Evolutionary conservation across 2,888 invertebrate species (phyloP).

Genomic region (Tridacna gigas): DNA sequence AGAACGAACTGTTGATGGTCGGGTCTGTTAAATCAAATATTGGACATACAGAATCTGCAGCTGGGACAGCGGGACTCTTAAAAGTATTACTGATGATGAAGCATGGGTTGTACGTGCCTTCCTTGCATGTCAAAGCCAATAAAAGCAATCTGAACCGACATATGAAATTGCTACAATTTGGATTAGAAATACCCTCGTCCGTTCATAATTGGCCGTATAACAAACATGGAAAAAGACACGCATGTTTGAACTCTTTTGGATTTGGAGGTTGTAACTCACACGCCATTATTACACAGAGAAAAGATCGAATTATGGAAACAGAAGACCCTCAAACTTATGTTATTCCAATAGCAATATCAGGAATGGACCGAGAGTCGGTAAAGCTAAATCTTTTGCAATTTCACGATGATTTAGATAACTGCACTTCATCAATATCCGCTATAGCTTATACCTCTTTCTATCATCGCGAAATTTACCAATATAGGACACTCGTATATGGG

Average conservation of each 20-base stretch:
- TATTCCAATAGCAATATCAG: constrained; percentile 21
- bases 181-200: constrained; percentile 62
- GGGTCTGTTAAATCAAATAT: constrained; percentile 79
- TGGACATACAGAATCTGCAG: constrained; percentile 75
- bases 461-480: neutral
- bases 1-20: constrained; percentile 23
- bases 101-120: constrained; percentile 67
- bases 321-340: neutral
- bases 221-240: constrained; percentile 57
- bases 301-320: neutral
- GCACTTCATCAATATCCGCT: neutral
- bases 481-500: constrained; percentile 16
- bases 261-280: constrained; percentile 79
- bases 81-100: constrained; percentile 76
- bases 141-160: constrained; percentile 36
- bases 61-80: constrained; percentile 74
- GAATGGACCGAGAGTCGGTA: constrained; percentile 11
- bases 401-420: neutral
- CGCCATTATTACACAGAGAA: constrained; percentile 64
- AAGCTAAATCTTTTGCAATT: neutral
- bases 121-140: constrained; percentile 61
- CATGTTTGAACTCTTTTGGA: constrained; percentile 75
- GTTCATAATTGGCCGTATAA: constrained; percentile 48
- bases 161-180: constrained; percentile 34
- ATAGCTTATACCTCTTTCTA: constrained; percentile 46